Evolutionary conservation across 37 sponge, comb jelly and placozoan genomes (phyloP), one percentile per base, ranked within the genome.

Genomic region (Aplysina aerophoba): DNA sequence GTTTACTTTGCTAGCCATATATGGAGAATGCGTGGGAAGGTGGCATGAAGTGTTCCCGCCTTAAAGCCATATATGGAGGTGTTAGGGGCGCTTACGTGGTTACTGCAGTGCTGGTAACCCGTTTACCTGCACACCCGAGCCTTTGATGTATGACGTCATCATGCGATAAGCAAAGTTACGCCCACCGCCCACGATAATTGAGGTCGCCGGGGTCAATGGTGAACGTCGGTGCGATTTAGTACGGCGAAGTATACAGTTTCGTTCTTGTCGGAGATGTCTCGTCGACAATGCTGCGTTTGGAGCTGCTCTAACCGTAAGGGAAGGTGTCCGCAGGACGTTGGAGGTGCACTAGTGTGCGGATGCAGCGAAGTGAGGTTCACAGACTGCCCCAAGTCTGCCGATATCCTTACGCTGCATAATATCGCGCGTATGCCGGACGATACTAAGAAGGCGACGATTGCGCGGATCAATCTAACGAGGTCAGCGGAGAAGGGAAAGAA

Each of bases 211-310:
- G 69, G 69, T 67, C 69, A 22, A 67, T 67, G 69, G 69, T 67
- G 69, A 67, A 67, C 27, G 69, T 15, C n/a, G 59, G 59, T 58
- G 59, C 59, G 19, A 58, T 19, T 58, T 58, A 20, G 19, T 58
- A 58, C 19, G 59, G 59, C 19, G 59, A 58, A 58, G 59, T 58
- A 58, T 67, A n/a, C n/a, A 67, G 69, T 67, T 67, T 67, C n/a
- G 27, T 16, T 67, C 13, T 27, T 67, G 22, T 67, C 27, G 27
- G 19, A 15, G 69, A 83, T 83, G 84, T 83, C 84, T 50, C 67
- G 84, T 19, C 84, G 84, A 40, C 84, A 83, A 53, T 83, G 84
- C 69, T 65, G 84, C 54, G 84, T 83, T 83, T 83, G 84, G 84
- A 53, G 69, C 35, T 83, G 84, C 33, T 67, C 50, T 15, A 83